These are phyloP conservation scores for Antrozous pallidus DNA, from an alignment of 2,797 vertebrate genomes.

Conservation along the genomic window DNA sequence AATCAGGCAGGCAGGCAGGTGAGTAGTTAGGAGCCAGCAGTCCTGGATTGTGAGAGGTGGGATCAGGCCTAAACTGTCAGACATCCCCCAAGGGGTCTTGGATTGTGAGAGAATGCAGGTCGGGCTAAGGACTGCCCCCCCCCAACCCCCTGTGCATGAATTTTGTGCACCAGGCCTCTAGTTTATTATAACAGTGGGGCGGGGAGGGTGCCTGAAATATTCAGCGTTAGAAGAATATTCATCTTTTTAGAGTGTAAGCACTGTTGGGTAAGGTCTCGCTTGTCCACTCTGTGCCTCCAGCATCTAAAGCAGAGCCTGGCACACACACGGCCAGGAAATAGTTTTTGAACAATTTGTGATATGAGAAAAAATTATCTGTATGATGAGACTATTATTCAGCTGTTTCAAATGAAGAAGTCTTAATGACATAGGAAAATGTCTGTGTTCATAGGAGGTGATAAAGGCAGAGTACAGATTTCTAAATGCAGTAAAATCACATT, in stretches of 20 bases:
- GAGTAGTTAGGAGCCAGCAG: no score
- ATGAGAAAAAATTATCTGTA: not conserved
- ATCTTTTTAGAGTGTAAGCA: not conserved
- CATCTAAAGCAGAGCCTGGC: not conserved
- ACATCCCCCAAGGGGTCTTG: no score
- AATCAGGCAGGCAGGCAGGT: no score
- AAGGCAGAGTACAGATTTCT: conserved; percentile 29
- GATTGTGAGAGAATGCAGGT: no score
- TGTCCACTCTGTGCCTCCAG: not conserved
- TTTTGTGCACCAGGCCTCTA: no score
- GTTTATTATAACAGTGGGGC: not conserved
- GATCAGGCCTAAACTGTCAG: no score
- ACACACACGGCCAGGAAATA: not conserved
- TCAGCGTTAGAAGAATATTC: not conserved
- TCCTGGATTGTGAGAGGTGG: no score
- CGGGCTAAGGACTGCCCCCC: no score
- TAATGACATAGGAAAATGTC: not conserved
- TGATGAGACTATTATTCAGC: not conserved
- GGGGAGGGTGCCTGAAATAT: not conserved
- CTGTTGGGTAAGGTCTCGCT: not conserved
- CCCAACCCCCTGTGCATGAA: no score
- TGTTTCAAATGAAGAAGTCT: conserved; percentile 13
- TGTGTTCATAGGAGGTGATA: not conserved
- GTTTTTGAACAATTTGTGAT: not conserved
- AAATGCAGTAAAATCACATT: not conserved